Base-by-base conservation (phyloP, 2,797 vertebrate genomes). In the Phylloscopus collybita region DNA sequence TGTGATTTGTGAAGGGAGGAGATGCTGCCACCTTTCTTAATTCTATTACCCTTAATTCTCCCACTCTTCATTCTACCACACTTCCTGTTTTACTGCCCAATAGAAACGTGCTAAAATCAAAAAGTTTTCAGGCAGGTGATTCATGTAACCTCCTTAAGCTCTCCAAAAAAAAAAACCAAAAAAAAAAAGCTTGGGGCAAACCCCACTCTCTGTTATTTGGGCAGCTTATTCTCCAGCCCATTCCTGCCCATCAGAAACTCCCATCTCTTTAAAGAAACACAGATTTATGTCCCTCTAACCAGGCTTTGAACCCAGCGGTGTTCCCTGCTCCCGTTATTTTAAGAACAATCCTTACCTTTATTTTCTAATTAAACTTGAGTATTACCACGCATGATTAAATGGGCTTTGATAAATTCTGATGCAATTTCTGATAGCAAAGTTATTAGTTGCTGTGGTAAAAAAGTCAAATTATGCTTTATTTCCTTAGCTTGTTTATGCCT, bases 271-370 rank as follows among this genome's bases (percentile, higher is more conserved):
- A 34, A 34, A 34, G 34, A 34, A 34, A 34, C 34, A 57, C 45
- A 13, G 49, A 3, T 74, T 53, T 51, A 0, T 5, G 10, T 83
- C 17, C 16, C n/a, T 90, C 22, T 57, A 0, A 8, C 22, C 3
- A 29, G 27, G 5, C 5, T 32, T 12, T 7, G 34, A 13, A 23
- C 9, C 9, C 42, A 1, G 16, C 3, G 0, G 8, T 34, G 22
- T 40, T 82, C 16, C 34, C 34, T 42, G 22, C 59, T 93, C 51
- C 26, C 34, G 7, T 34, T 34, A 34, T 34, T 34, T 34, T 34
- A 34, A 34, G 34, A 34, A 34, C 34, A 34, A 34, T 34, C 34
- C 34, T 34, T 34, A 34, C 34, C 34, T 34, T 34, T 34, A 69
- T 83, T 67, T 75, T 84, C 40, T 67, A 80, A 84, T 67, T 81